Evolutionary conservation across 1,140 invertebrate genomes (phyloP), one percentile per base, ranked within the genome.

Genomic region (Arion vulgaris): DNA sequence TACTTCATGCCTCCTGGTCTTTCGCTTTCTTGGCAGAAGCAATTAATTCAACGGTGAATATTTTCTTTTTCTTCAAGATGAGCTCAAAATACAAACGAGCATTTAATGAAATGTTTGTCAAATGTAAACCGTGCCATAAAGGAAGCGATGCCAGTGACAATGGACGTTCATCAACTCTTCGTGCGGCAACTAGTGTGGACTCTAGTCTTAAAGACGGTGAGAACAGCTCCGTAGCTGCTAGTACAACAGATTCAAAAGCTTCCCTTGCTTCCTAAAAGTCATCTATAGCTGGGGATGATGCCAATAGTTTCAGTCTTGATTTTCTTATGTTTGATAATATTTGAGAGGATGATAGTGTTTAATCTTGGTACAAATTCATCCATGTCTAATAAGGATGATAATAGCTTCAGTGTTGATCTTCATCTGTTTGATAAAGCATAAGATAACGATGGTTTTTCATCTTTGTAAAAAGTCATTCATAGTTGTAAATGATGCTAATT

Each of bases 1-100:
- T 72, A 45, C 13, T 39, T 1, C 71, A 41, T 41, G 23, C n/a
- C 7, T 39, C 36, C 9, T 39, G 7, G 7, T 26, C 71, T 0
- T 7, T 41, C 9, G 36, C 71, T 5, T 72, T 72, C 38, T n/a
- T 72, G 23, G 1, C 38, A 39, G 71, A 72, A 19, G 71, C 71
- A 0, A 26, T 72, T 9, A 72, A 72, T 38, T 39, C 71, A 41
- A 41, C 36, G 2, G 41, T 72, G 7, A 72, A 72, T 26, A 72
- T 72, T 45, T 26, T 72, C 1, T 41, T 45, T 41, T 72, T 41
- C 71, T 72, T 11, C 71, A 72, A 39, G 23, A 72, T 72, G 71
- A 72, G 71, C 38, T 9, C 71, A 1, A 38, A 72, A 38, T 72
- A 26, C 26, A 39, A 38, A 23, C 5, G 7, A 4, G 2, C 4